Conservation (phyloP, 2,113 vertebrate species). For the Sardina pilchardus region DNA sequence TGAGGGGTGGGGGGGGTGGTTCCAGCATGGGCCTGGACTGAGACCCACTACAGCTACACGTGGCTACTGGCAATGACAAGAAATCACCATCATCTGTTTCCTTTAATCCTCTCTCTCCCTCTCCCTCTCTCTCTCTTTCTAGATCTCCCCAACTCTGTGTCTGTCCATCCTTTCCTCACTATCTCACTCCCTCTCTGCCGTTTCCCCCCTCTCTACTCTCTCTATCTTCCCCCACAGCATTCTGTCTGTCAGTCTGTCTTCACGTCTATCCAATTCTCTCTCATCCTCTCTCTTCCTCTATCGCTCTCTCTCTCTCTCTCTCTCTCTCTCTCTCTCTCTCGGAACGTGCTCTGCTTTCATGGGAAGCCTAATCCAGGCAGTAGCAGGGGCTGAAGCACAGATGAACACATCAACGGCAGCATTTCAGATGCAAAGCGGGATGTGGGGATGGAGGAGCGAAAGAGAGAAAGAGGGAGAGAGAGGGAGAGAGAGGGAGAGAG, state of each 20-base stretch:
- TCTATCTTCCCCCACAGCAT: slow-evolving; percentile 41
- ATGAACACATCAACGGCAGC: slow-evolving; percentile 70
- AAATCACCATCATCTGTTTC: neutral
- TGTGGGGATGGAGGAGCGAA: slow-evolving; percentile 46
- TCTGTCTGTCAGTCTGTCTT: slow-evolving; percentile 41
- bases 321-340: slow-evolving; percentile 19
- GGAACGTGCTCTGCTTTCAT: slow-evolving; percentile 34
- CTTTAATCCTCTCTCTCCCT: neutral
- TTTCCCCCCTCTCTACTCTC: slow-evolving; percentile 41
- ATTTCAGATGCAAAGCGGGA: slow-evolving; percentile 50
- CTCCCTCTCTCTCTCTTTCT: neutral
- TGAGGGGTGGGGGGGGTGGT: neutral
- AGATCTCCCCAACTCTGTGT: neutral
- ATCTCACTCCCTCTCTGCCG: slow-evolving; percentile 27
- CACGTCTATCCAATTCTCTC: slow-evolving; percentile 38
- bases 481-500: neutral
- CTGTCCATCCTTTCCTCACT: neutral
- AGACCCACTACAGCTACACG: neutral
- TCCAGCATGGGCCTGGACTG: neutral
- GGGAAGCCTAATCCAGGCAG: slow-evolving; percentile 48
- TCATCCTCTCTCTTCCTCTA: neutral
- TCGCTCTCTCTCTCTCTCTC: slow-evolving; percentile 6
- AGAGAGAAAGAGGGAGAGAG: neutral
- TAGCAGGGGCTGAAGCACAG: slow-evolving; percentile 58
- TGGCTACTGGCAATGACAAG: neutral